phyloP scores from a whole-genome alignment of 1,140 invertebrate species.

The Drosophila pachea region DNA sequence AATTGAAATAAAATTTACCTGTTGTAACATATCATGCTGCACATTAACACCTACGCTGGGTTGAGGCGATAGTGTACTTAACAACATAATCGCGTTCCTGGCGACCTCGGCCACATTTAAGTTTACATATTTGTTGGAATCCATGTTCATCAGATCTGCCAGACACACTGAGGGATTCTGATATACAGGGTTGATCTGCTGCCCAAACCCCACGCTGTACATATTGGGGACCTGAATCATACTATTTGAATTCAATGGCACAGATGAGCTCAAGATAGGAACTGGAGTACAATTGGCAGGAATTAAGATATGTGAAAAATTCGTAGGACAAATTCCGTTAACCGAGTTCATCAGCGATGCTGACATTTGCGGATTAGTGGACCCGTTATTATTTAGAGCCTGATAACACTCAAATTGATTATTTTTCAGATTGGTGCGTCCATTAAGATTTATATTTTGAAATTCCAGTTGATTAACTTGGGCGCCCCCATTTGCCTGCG shows the following conservation, averaged over 20 bases:
- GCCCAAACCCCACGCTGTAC: too few relatives aligned
- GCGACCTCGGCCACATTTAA: slow-evolving; percentile 34
- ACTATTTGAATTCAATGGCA: too few relatives aligned
- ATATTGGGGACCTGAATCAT: too few relatives aligned
- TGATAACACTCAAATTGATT: slow-evolving; percentile 2
- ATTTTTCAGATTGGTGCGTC: not conserved
- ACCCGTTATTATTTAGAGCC: too few relatives aligned
- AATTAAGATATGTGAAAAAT: too few relatives aligned
- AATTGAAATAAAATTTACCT: slow-evolving; percentile 26
- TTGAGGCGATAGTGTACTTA: slow-evolving; percentile 42
- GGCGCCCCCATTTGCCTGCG: not conserved
- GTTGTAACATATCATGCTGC: slow-evolving; percentile 45
- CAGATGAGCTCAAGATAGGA: too few relatives aligned
- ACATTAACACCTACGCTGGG: slow-evolving; percentile 41
- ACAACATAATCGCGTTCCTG: slow-evolving; percentile 46
- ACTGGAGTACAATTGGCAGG: too few relatives aligned
- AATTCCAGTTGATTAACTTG: not conserved
- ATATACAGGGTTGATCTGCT: not conserved
- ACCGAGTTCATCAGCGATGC: slow-evolving; percentile 9
- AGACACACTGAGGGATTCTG: slow-evolving; percentile 7
- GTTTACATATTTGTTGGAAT: not conserved
- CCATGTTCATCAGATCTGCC: slow-evolving; percentile 23
- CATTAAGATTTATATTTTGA: slow-evolving; percentile 1
- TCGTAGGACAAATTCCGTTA: slow-evolving; percentile 6
- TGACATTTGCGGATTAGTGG: not conserved